Conservation (phyloP, 2,113 vertebrate species). For the Alligator mississippiensis region DNA sequence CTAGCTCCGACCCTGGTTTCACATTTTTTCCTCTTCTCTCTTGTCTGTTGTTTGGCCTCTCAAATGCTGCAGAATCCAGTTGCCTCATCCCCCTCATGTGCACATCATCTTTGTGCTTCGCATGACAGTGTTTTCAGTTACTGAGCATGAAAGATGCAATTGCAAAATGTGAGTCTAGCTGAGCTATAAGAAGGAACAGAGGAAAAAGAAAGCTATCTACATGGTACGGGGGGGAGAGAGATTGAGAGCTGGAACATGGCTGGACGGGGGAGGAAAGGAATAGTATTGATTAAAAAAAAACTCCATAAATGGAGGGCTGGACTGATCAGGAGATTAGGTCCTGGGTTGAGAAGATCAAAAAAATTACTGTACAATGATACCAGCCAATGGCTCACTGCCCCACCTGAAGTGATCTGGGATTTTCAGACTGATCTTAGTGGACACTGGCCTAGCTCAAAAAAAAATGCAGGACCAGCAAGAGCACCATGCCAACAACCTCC, state of each 20-base stretch:
- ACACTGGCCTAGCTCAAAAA: too few relatives aligned
- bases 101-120: not conserved
- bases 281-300: not conserved
- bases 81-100: rapidly evolving
- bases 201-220: not conserved
- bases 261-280: not conserved
- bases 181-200: not conserved
- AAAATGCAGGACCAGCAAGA: not conserved
- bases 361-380: not conserved
- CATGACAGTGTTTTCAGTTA: not conserved
- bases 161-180: not conserved
- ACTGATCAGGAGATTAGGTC: not conserved
- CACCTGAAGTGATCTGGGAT: not conserved
- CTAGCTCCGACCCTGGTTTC: not conserved
- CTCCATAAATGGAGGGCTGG: not conserved
- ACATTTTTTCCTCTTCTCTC: not conserved
- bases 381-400: not conserved
- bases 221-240: not conserved
- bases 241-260: not conserved
- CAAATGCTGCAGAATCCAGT: not conserved
- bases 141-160: not conserved
- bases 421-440: not conserved
- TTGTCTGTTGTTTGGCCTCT: not conserved
- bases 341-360: not conserved
- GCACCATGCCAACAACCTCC: not conserved